A percentile compares a stretch with the other conserved stretches of the same genome.
Evolutionary conservation across 2,113 vertebrate species (phyloP).

Genomic region (Phalacrocorax aristotelis): DNA sequence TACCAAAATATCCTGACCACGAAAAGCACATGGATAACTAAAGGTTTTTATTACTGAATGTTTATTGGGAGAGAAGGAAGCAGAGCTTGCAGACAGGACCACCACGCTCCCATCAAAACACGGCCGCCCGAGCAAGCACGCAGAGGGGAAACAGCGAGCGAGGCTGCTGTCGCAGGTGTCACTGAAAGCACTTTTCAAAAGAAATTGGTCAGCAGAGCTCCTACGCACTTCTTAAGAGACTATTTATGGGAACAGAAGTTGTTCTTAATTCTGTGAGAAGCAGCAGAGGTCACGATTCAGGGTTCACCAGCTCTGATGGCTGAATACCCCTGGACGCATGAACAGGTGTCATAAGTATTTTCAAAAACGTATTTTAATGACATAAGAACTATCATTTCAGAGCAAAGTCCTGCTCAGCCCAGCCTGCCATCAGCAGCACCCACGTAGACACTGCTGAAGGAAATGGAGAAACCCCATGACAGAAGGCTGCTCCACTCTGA

Average conservation of each 20-base stretch:
- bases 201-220: conserved; percentile 1
- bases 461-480: neutral
- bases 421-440: neutral
- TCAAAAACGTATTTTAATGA: neutral
- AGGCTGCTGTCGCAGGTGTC: neutral
- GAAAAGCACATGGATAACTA: neutral
- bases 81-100: neutral
- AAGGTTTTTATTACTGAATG: neutral
- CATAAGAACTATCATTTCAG: fast-evolving
- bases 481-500: neutral
- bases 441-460: neutral
- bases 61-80: neutral
- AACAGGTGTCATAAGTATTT: neutral
- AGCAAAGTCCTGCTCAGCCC: neutral
- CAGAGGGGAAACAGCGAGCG: neutral
- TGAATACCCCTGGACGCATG: neutral
- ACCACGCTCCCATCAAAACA: neutral
- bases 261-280: neutral
- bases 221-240: conserved; percentile 20
- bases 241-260: conserved; percentile 50
- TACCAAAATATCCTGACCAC: neutral
- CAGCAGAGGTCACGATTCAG: neutral
- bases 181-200: neutral
- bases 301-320: neutral
- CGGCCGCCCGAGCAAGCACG: neutral